Evolutionary conservation across 2,113 vertebrate species (phyloP), one percentile per base, ranked within the genome.

Genomic region (Zosterops borbonicus): DNA sequence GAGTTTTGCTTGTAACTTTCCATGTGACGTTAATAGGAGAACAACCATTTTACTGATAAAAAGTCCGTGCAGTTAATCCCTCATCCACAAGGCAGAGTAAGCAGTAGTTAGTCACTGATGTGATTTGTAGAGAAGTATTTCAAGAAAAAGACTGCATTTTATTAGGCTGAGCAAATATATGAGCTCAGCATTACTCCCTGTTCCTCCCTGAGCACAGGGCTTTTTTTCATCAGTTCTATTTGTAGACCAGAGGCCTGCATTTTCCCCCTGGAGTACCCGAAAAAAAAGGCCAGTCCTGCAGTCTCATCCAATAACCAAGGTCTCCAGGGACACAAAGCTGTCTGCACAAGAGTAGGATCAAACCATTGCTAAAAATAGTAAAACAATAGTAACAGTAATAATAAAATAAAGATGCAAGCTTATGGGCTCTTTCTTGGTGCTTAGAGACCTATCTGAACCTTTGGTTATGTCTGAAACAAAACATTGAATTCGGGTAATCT

Each of bases 141-240:
- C 78, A 73, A 88, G 93, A 76, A 90, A 92, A 87, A 84, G 80
- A 64, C 71, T 86, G 78, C 41, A 79, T 97, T 97, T 98, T 97
- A 95, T 97, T 95, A 93, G 87, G 80, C 93, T 97, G 35, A 97
- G 90, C 96, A 98, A 98, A 97, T 90, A 94, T 68, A 97, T 97
- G 97, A 96, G 89, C 92, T 98, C 97, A 98, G 7, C 65, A 88
- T 95, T 94, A 96, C 93, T 96, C 94, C 88, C 86, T 60, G 65
- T 53, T 93, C 74, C 93, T 89, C 88, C 52, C 44, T 47, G 68
- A 91, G 87, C 41, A 16, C 69, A 46, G 55, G 22, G 49, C 44
- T 95, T 83, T 95, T 96, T 97, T 97, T 95, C 95, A 96, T 97
- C 94, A 92, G 80, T 68, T 93, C 89, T 93, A 33, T 64, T 64